phyloP scores from a whole-genome alignment of 1,140 invertebrate genomes.

The Penaeus vannamei region DNA sequence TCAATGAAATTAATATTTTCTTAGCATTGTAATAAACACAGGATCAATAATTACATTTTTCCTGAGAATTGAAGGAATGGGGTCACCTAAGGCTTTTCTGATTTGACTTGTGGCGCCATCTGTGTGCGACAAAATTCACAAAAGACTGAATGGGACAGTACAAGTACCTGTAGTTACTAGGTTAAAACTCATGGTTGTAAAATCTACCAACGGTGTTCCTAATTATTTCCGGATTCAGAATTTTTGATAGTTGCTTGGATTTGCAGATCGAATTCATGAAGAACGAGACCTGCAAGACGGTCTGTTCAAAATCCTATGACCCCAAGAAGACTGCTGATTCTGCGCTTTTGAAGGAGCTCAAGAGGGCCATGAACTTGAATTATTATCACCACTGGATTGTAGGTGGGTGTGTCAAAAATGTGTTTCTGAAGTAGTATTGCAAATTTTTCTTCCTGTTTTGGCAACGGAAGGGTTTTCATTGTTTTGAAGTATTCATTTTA shows the following conservation, averaged over 20 bases:
- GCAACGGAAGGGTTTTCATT: neutral
- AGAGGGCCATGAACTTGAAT: slow-evolving; percentile 94
- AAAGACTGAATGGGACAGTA: no score
- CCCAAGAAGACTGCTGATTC: slow-evolving; percentile 78
- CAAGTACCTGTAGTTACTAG: neutral
- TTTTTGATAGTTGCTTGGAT: neutral
- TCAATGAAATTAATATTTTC: no score
- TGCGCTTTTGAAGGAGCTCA: slow-evolving; percentile 84
- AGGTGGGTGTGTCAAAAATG: slow-evolving; percentile 72
- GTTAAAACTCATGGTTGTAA: neutral
- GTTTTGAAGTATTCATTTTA: neutral
- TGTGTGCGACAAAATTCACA: no score
- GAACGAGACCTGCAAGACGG: slow-evolving; percentile 79
- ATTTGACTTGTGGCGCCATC: no score
- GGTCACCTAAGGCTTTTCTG: no score
- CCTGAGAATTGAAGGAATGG: no score
- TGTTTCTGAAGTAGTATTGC: neutral
- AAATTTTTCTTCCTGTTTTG: neutral
- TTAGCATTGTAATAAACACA: no score
- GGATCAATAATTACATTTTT: no score
- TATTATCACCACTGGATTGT: slow-evolving; percentile 99
- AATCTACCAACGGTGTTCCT: neutral
- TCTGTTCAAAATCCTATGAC: slow-evolving; percentile 84
- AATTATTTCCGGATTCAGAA: no score
- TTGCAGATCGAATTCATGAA: slow-evolving; percentile 77